These are phyloP conservation scores for Apeltes quadracus DNA, from an alignment of 2,113 vertebrate genomes.

Conservation along the genomic window DNA sequence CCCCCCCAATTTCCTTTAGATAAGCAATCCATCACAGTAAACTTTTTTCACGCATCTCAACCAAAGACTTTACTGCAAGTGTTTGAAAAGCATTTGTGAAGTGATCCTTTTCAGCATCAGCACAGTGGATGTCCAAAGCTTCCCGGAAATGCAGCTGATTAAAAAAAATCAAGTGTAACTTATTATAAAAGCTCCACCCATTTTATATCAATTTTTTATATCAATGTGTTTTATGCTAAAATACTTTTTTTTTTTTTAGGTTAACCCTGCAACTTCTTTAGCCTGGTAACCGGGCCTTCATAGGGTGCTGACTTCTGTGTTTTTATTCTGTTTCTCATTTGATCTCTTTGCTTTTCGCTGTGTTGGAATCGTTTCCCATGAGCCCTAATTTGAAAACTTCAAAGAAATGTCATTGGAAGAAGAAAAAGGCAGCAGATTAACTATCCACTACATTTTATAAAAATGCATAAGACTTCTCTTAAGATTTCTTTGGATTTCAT, in stretches of 20 bases:
- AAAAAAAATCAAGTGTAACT: neutral
- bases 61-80: neutral
- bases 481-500: conserved; percentile 69
- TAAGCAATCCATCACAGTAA: conserved; percentile 9
- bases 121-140: neutral
- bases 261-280: conserved; percentile 3
- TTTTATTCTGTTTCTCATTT: conserved; percentile 20
- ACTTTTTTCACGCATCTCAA: neutral
- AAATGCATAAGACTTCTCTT: conserved; percentile 4
- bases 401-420: conserved; percentile 31
- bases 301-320: conserved; percentile 3
- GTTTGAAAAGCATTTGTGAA: neutral
- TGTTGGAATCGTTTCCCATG: conserved; percentile 26
- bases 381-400: conserved; percentile 52
- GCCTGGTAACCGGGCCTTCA: neutral
- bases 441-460: conserved; percentile 24
- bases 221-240: neutral
- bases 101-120: neutral
- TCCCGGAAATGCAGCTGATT: neutral
- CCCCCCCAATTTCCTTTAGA: neutral
- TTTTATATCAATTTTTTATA: neutral
- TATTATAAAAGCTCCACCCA: neutral
- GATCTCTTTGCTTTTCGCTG: conserved; percentile 19
- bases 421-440: conserved; percentile 21
- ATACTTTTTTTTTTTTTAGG: conserved; percentile 4